Percentiles rank a stretch among this genome's conserved stretches.
These are phyloP conservation scores for Magallana nippona DNA, from an alignment of 2,888 invertebrate genomes.

Conservation along the genomic window DNA sequence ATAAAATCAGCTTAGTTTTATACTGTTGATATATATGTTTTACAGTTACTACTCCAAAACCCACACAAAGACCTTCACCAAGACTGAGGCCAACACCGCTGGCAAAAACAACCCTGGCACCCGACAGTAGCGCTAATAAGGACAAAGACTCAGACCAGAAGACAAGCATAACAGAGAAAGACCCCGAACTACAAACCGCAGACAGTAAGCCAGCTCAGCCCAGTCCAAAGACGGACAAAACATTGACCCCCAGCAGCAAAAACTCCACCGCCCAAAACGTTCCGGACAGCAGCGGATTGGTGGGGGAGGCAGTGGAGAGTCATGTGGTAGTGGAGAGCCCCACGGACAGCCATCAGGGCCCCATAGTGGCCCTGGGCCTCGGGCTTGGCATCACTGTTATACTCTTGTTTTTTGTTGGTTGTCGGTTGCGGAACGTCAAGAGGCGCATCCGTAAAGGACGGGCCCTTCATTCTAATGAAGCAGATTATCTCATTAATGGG, in stretches of 20 bases:
- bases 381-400: conserved; percentile 90
- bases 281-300: neutral
- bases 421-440: conserved; percentile 88
- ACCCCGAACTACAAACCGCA: neutral
- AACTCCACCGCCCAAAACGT: conserved; percentile 22
- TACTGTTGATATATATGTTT: neutral
- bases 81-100: conserved; percentile 21
- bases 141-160: neutral
- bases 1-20: too few species aligned
- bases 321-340: conserved; percentile 61
- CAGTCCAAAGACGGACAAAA: neutral
- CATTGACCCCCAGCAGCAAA: conserved; percentile 1
- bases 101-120: conserved; percentile 22
- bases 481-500: conserved; percentile 97
- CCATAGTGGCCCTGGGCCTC: conserved; percentile 77
- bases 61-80: neutral
- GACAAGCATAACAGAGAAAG: neutral
- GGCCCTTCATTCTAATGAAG: conserved; percentile 92
- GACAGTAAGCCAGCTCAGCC: neutral
- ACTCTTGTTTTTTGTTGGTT: conserved; percentile 90
- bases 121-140: neutral
- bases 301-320: conserved; percentile 34
- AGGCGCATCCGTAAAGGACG: conserved; percentile 88
- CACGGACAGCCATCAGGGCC: conserved; percentile 70
- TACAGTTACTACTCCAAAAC: neutral